Evolutionary conservation across 1,140 invertebrate species (phyloP), one percentile per base, ranked within the genome.

Genomic region (Muscidifurax raptorellus): DNA sequence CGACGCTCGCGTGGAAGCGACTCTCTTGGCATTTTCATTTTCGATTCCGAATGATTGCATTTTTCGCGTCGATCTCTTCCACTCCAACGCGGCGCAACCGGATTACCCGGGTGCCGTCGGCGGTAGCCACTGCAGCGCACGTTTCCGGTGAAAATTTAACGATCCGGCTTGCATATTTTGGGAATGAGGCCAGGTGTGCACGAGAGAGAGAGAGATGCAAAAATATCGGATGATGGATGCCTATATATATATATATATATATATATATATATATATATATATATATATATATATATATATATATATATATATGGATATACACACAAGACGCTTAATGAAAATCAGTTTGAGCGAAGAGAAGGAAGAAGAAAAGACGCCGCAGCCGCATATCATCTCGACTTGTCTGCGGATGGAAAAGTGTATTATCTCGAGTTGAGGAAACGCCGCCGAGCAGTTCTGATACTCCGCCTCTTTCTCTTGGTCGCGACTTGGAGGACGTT

Each of bases 381-480:
- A 28, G 27, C 67, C 30, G 32, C 32, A 18, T 32, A 74, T 74
- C 32, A 74, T 40, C 32, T 74, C 71, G 66, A 69, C 66, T 69
- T 22, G 28, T 74, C 71, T 22, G 22, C 0, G 32, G 7, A n/a
- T n/a, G n/a, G 66, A 10, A 32, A 74, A 36, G 12, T 74, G 32
- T 74, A 74, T 74, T 40, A 74, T 74, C 71, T 40, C 15, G 71
- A 32, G 30, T 1, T 32, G 3, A 6, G 22, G n/a, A 9, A 28
- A 18, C 32, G 30, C 6, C 22, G 32, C 12, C 2, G 18, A 74
- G 71, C 32, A 32, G 32, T 77, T 77, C 47, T 77, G 25, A 44
- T 59, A 30, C 75, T 77, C 74, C 25, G 7, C 7, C 27, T 36
- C 71, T 74, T 32, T 74, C 27, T 32, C 72, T 25, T 22, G 71